phyloP scores from a whole-genome alignment of 2,888 invertebrate species.

The Harpagoxenus sublaevis region DNA sequence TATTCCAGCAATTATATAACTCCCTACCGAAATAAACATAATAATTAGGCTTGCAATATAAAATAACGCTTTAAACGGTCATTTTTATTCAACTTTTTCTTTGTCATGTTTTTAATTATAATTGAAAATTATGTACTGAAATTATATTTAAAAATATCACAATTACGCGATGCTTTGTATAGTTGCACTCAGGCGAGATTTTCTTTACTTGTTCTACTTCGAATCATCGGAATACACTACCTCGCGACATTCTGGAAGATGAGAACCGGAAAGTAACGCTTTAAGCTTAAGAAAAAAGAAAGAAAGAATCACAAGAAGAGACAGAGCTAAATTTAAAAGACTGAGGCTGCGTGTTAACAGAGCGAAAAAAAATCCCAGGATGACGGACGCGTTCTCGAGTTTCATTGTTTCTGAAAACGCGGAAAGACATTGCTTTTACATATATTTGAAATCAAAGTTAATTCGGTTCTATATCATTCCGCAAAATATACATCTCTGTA shows the following conservation, averaged over 20 bases:
- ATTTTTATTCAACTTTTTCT: neutral
- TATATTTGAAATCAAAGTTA: slow-evolving; percentile 11
- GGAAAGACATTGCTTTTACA: neutral
- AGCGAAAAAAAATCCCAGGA: slow-evolving; percentile 4
- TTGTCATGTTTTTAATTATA: neutral
- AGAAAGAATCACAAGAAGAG: neutral
- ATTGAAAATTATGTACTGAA: slow-evolving; percentile 1
- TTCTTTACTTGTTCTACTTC: neutral
- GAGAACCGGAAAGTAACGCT: neutral
- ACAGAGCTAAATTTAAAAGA: slow-evolving; percentile 17
- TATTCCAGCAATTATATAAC: slow-evolving; percentile 16
- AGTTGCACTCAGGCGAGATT: neutral
- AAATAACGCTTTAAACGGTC: neutral
- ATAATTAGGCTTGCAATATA: neutral
- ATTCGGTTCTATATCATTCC: neutral
- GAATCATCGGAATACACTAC: neutral
- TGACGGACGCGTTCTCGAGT: neutral
- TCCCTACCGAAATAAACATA: neutral
- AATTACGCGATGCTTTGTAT: neutral
- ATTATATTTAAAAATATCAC: slow-evolving; percentile 1
- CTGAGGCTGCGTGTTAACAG: slow-evolving; percentile 36
- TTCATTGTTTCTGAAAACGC: slow-evolving; percentile 23
- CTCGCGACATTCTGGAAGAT: neutral
- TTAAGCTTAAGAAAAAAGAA: slow-evolving; percentile 11
- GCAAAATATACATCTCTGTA: neutral